Evolutionary conservation across 92 coral and sea anemone species (phyloP).

Genomic region (Plumapathes pennacea): DNA sequence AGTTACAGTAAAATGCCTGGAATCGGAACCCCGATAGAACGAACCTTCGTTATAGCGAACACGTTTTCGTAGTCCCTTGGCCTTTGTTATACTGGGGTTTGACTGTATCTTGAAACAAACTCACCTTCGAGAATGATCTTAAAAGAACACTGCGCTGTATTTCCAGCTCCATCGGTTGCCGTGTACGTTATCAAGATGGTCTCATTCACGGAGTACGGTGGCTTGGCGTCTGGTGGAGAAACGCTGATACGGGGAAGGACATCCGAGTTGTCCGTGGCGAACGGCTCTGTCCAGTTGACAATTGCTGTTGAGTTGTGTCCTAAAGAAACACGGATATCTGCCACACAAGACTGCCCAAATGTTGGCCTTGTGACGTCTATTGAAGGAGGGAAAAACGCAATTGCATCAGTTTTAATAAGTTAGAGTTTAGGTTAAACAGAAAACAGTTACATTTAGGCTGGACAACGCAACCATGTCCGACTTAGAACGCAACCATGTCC

Average conservation of each 20-base stretch:
- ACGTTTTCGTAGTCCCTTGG: no score
- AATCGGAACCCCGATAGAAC: no score
- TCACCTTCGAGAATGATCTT: constrained; percentile 46
- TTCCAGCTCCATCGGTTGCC: constrained; percentile 47
- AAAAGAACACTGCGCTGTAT: constrained; percentile 33
- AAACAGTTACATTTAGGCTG: no score
- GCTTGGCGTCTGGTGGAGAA: constrained; percentile 17
- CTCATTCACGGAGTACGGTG: constrained; percentile 33
- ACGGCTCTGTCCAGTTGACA: constrained; percentile 50
- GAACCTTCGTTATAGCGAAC: no score
- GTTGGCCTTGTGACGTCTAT: constrained; percentile 36
- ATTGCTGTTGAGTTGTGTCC: constrained; percentile 9
- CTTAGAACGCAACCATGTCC: no score
- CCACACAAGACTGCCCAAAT: constrained; percentile 36
- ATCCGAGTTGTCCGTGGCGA: constrained; percentile 38
- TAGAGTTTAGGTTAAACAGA: no score
- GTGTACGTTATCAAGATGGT: constrained; percentile 21
- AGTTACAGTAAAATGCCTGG: no score
- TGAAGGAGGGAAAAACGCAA: background rate
- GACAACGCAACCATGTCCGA: no score
- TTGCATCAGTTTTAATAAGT: no score
- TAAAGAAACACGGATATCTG: constrained; percentile 34
- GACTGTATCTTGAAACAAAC: background rate
- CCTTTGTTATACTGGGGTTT: no score
- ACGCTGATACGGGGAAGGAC: constrained; percentile 11